phyloP scores from a whole-genome alignment of 1,140 invertebrate species.

The Papilio helenus region DNA sequence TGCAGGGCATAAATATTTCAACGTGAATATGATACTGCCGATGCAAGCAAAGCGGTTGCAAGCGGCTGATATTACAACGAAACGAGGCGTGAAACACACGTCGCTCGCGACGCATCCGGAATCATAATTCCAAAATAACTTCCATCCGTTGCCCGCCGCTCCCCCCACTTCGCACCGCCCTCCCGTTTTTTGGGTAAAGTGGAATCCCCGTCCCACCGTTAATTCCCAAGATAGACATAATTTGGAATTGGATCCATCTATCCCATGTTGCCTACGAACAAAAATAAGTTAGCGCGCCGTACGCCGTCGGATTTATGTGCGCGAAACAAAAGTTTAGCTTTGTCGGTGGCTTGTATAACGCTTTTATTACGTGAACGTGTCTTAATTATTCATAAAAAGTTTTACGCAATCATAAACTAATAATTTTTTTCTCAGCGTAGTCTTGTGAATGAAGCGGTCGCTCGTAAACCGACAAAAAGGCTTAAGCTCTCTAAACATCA shows the following conservation, averaged over 20 bases:
- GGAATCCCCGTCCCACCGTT: constrained; percentile 79
- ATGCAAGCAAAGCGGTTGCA: constrained; percentile 72
- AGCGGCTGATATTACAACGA: constrained; percentile 72
- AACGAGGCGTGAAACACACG: constrained; percentile 81
- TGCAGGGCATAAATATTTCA: constrained; percentile 59
- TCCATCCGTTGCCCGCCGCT: constrained; percentile 59
- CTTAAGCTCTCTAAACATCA: constrained; percentile 45
- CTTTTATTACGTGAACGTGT: constrained; percentile 25
- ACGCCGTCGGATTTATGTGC: constrained; percentile 69
- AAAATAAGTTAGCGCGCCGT: constrained; percentile 77
- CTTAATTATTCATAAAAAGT: constrained; percentile 26
- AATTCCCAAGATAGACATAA: constrained; percentile 84
- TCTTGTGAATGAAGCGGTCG: constrained; percentile 35
- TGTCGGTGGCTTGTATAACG: constrained; percentile 1
- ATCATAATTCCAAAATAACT: constrained; percentile 83
- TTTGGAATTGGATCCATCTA: constrained; percentile 85
- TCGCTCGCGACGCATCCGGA: constrained; percentile 78
- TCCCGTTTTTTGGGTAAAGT: constrained; percentile 79
- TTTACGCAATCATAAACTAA: constrained; percentile 13
- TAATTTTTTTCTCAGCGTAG: not conserved
- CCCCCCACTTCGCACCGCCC: constrained; percentile 53
- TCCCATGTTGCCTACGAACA: constrained; percentile 75
- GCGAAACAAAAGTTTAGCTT: constrained; percentile 58
- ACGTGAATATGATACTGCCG: constrained; percentile 61
- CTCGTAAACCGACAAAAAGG: constrained; percentile 30